phyloP scores from a whole-genome alignment of 1,140 invertebrate species.

The Pseudomyrmex sp. region DNA sequence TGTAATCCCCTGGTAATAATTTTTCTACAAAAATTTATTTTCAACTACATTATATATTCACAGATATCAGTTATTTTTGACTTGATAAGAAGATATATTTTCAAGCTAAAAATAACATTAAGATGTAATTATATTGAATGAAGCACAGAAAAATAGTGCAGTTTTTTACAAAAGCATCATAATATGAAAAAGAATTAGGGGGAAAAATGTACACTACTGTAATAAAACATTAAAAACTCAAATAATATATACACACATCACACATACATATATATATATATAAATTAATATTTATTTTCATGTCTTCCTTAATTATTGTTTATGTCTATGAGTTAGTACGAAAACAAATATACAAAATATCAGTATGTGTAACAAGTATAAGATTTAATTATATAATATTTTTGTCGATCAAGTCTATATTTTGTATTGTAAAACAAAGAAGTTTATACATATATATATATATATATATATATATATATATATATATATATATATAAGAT shows the following conservation, averaged over 20 bases:
- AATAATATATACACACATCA: conserved; percentile 2
- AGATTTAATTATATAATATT: conserved; percentile 3
- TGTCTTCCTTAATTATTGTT: conserved; percentile 43
- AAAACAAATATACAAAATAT: background rate
- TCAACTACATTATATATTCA: background rate
- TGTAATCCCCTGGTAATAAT: conserved; percentile 36
- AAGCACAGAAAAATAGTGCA: conserved; percentile 19
- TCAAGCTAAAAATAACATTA: conserved; percentile 41
- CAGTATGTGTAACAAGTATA: background rate
- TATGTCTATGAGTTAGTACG: background rate
- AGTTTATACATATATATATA: conserved; percentile 42
- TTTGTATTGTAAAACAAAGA: conserved; percentile 40
- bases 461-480: too few relatives aligned
- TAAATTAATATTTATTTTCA: conserved; percentile 34
- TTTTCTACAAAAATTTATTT: conserved; percentile 30
- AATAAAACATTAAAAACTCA: conserved; percentile 36
- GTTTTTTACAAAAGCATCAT: conserved; percentile 54
- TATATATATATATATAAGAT: conserved; percentile 32
- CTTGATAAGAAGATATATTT: conserved; percentile 61
- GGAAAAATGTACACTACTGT: conserved; percentile 39
- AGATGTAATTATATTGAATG: conserved; percentile 52
- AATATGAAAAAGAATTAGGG: conserved; percentile 1
- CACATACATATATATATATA: too few relatives aligned
- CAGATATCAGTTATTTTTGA: conserved; percentile 48
- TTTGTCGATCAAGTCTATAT: conserved; percentile 26